A percentile compares a stretch with the other conserved stretches of the same genome.
phyloP scores from a whole-genome alignment of 2,888 invertebrate genomes.

The Scaptomyza tumidula region DNA sequence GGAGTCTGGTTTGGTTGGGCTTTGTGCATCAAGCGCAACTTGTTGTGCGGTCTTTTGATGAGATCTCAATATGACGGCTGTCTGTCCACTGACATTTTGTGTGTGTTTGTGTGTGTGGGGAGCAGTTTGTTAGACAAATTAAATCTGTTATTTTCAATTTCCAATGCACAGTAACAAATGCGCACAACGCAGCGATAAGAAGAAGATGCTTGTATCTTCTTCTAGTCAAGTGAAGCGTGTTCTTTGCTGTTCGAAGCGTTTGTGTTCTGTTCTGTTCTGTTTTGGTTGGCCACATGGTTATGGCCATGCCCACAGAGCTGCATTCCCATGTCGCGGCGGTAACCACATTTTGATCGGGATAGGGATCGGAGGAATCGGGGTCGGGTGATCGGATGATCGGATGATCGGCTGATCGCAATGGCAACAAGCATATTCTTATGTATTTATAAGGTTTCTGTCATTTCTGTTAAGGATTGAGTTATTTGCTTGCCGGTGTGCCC shows the following conservation, averaged over 20 bases:
- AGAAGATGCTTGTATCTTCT: slow-evolving; percentile 27
- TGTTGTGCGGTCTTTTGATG: slow-evolving; percentile 77
- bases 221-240: slow-evolving; percentile 72
- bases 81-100: slow-evolving; percentile 27
- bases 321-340: slow-evolving; percentile 72
- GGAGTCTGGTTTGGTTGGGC: not conserved
- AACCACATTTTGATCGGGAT: slow-evolving; percentile 69
- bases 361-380: slow-evolving; percentile 29
- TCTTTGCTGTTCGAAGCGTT: slow-evolving; percentile 51
- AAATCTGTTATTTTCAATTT: slow-evolving; percentile 75
- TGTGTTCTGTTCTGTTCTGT: no score
- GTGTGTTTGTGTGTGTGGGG: slow-evolving; percentile 37
- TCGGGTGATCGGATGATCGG: slow-evolving; percentile 38
- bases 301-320: slow-evolving; percentile 61
- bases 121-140: slow-evolving; percentile 76
- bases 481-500: slow-evolving; percentile 58
- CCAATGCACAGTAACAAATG: slow-evolving; percentile 45
- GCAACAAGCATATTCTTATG: slow-evolving; percentile 68
- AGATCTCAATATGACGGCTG: slow-evolving; percentile 79
- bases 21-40: slow-evolving; percentile 40
- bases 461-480: slow-evolving; percentile 78
- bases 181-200: slow-evolving; percentile 27
- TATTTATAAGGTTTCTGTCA: slow-evolving; percentile 78
- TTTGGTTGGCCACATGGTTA: slow-evolving; percentile 28
- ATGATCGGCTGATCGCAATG: slow-evolving; percentile 28